Evolutionary conservation across 2,888 invertebrate species (phyloP).

Genomic region (Eucera pruinosa): DNA sequence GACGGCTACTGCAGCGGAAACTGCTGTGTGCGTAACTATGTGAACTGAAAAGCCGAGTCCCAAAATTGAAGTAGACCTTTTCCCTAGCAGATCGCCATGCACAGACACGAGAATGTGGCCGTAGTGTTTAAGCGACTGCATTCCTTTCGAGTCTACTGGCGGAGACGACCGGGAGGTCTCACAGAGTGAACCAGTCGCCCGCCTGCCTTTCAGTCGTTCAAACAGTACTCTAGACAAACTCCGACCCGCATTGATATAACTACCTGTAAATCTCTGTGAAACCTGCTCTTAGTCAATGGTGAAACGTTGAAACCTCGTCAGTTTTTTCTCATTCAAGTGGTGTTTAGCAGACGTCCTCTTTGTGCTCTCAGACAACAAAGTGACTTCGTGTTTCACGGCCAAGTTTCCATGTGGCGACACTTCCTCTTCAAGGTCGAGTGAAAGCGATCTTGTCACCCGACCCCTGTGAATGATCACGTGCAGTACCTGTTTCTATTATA

Average conservation of each 20-base stretch:
- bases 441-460: not conserved
- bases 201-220: slow-evolving; percentile 61
- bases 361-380: not conserved
- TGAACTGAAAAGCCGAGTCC: no score
- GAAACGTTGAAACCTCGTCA: not conserved
- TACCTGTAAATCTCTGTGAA: not conserved
- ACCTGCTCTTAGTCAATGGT: no score
- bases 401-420: not conserved
- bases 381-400: not conserved
- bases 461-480: not conserved
- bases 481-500: not conserved
- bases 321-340: not conserved
- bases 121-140: no score
- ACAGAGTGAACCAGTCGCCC: slow-evolving; percentile 59
- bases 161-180: slow-evolving; percentile 38
- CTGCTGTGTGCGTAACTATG: no score
- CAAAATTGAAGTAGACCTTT: no score
- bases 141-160: slow-evolving; percentile 51
- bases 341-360: not conserved
- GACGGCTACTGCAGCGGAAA: no score
- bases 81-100: no score
- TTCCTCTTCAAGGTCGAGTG: not conserved
- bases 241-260: slow-evolving; percentile 12
- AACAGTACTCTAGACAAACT: slow-evolving; percentile 47
- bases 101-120: no score